A percentile compares a stretch with the other conserved stretches of the same genome.
Evolutionary conservation across 2,113 vertebrate species (phyloP).

Genomic region (Mesoclemmys tuberculata): DNA sequence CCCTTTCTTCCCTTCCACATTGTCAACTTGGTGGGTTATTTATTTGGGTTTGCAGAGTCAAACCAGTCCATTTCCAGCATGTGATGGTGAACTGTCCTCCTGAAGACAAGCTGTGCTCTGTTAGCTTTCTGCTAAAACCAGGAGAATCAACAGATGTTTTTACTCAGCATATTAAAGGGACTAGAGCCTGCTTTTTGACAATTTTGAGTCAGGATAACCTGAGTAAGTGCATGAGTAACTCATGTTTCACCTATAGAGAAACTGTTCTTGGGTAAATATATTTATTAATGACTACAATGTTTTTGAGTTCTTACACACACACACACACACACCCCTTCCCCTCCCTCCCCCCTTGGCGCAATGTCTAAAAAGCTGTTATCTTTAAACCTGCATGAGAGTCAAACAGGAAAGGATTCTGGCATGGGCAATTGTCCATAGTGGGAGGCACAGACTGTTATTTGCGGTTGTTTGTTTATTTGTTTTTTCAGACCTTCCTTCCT

Average conservation of each 20-base stretch:
- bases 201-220: constrained; percentile 18
- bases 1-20: rapidly evolving
- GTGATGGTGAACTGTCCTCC: rapidly evolving
- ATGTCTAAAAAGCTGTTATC: neutral
- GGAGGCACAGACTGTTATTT: neutral
- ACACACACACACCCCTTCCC: neutral
- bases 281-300: constrained; percentile 60
- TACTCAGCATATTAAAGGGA: neutral
- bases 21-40: neutral
- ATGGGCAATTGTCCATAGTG: neutral
- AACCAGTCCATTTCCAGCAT: rapidly evolving
- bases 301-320: constrained; percentile 7
- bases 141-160: neutral
- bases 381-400: neutral
- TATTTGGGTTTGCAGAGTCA: rapidly evolving
- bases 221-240: constrained; percentile 55
- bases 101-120: neutral
- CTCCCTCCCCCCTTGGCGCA: neutral
- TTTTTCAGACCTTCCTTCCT: constrained; percentile 22
- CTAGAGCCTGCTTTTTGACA: constrained; percentile 9
- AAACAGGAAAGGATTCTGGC: neutral
- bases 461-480: neutral
- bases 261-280: constrained; percentile 53
- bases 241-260: constrained; percentile 53
- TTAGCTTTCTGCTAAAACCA: neutral